phyloP scores from a whole-genome alignment of 2,888 invertebrate species.

The Noctuana brunneofusca region DNA sequence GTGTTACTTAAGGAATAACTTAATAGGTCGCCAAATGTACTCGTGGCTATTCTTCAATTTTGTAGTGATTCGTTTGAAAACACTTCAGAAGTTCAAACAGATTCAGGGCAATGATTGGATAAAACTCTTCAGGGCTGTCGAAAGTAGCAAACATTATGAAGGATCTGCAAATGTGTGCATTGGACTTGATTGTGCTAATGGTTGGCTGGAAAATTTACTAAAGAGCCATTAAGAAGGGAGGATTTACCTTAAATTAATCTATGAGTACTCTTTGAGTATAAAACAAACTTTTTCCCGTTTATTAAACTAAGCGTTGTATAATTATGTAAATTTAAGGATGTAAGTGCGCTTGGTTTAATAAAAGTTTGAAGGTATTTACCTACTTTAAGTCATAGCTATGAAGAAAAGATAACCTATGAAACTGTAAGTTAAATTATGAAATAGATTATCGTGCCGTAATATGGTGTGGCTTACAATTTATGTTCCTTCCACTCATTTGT shows the following conservation, averaged over 20 bases:
- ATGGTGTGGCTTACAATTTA: neutral
- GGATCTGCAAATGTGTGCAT: conserved; percentile 19
- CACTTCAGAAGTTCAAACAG: conserved; percentile 7
- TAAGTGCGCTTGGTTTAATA: too few species aligned
- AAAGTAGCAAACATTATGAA: conserved; percentile 20
- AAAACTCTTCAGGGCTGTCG: conserved; percentile 15
- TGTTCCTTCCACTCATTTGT: neutral
- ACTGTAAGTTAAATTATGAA: neutral
- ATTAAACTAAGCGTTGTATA: too few species aligned
- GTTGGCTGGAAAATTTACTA: neutral
- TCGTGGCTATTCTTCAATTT: neutral
- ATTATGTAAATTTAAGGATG: too few species aligned
- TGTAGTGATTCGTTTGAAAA: neutral
- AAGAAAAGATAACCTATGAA: neutral
- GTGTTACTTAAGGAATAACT: too few species aligned
- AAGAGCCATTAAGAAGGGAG: neutral
- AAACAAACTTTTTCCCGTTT: too few species aligned
- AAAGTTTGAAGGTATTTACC: too few species aligned
- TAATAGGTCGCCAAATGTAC: too few species aligned
- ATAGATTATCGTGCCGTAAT: neutral
- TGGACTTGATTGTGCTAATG: conserved; percentile 20
- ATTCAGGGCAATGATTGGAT: conserved; percentile 19
- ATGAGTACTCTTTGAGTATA: too few species aligned
- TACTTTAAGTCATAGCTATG: too few species aligned
- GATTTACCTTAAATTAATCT: neutral